Percentiles rank a stretch among this genome's conserved stretches.
phyloP scores from a whole-genome alignment of 2,797 vertebrate genomes.

The Argya squamiceps region DNA sequence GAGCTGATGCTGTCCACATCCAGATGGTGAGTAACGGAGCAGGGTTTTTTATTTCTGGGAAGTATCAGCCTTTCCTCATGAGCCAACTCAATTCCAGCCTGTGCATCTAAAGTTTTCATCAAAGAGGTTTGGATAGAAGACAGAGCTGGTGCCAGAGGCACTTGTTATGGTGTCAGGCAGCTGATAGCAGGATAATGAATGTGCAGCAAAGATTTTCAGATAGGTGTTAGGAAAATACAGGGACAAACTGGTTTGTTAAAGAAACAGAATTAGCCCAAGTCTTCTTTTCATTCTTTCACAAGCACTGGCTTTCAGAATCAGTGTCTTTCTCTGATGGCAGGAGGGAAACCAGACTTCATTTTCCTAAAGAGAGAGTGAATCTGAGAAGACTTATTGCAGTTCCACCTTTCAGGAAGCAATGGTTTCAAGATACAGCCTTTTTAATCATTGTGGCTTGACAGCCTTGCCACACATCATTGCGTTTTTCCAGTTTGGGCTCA shows the following conservation, averaged over 20 bases:
- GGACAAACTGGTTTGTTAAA: background rate
- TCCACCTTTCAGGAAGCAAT: background rate
- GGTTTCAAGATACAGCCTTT: background rate
- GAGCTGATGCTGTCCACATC: background rate
- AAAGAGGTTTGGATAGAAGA: background rate
- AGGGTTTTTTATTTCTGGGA: conserved; percentile 16
- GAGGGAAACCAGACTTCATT: background rate
- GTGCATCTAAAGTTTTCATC: background rate
- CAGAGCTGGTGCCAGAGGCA: background rate
- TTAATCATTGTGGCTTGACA: background rate
- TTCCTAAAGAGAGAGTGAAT: background rate
- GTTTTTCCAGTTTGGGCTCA: background rate
- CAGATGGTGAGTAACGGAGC: background rate
- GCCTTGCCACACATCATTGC: background rate
- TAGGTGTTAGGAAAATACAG: background rate
- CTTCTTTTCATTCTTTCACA: background rate
- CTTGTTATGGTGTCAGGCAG: background rate
- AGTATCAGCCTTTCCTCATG: background rate
- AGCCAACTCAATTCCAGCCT: background rate
- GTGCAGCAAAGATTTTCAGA: background rate
- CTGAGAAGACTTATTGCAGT: background rate
- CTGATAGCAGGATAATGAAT: background rate
- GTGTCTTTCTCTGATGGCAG: background rate
- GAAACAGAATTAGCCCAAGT: background rate
- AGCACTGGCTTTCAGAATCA: background rate